Percentiles rank a stretch among this genome's conserved stretches.
These are phyloP conservation scores for Cephus pygmeus DNA, from an alignment of 2,888 invertebrate species.

Conservation along the genomic window DNA sequence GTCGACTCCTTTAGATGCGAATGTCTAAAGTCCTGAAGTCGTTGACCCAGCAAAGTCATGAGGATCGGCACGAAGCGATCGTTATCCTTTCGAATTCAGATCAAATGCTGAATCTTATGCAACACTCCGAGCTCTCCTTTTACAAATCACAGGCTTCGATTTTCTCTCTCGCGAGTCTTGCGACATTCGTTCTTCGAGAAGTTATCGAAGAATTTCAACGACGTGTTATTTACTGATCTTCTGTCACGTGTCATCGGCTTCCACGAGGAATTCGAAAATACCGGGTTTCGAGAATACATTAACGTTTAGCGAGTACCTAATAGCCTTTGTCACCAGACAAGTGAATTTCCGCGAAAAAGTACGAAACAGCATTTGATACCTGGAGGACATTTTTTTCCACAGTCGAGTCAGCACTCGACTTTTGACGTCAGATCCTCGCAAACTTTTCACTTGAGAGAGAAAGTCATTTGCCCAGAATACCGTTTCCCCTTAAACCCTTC, in stretches of 20 bases:
- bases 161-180: not conserved
- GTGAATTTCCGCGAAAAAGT: not conserved
- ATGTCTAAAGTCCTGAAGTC: conserved; percentile 31
- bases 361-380: not conserved
- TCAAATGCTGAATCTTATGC: not conserved
- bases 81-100: not conserved
- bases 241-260: not conserved
- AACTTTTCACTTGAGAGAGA: not conserved
- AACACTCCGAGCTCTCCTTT: not conserved
- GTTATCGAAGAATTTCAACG: not conserved
- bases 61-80: not conserved
- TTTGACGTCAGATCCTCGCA: not conserved
- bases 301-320: too few relatives aligned
- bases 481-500: not conserved
- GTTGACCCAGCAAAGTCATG: conserved; percentile 46
- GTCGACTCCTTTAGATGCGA: not conserved
- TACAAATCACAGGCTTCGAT: not conserved
- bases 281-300: too few relatives aligned
- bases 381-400: not conserved
- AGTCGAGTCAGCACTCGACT: not conserved
- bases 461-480: not conserved
- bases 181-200: not conserved
- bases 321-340: not conserved
- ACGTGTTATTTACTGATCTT: not conserved
- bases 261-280: not conserved